These are phyloP conservation scores for Melanostoma mellinum DNA, from an alignment of 2,888 invertebrate genomes.

Conservation along the genomic window DNA sequence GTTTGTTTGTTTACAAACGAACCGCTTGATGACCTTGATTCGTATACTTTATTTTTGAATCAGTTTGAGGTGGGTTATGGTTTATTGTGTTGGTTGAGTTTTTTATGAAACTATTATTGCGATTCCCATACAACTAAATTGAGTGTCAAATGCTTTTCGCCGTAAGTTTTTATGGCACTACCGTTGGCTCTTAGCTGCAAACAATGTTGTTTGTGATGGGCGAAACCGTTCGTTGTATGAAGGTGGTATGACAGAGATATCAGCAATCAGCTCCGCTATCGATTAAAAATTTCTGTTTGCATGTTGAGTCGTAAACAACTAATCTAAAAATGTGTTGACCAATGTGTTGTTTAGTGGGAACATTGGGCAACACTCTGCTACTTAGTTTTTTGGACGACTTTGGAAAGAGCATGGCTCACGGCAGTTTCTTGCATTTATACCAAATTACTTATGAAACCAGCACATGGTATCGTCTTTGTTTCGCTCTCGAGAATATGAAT, in stretches of 20 bases:
- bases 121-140: too few species aligned
- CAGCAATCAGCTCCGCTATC: constrained; percentile 59
- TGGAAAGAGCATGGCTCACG: constrained; percentile 13
- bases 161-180: constrained; percentile 31
- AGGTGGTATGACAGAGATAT: constrained; percentile 55
- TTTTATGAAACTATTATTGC: too few species aligned
- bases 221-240: constrained; percentile 5
- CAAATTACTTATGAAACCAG: constrained; percentile 11
- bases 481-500: constrained; percentile 5
- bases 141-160: not conserved
- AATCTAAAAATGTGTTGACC: constrained; percentile 18
- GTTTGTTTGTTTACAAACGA: too few species aligned
- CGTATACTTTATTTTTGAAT: too few species aligned
- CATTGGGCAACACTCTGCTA: not conserved
- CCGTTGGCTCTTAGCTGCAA: constrained; percentile 47
- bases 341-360: constrained; percentile 4
- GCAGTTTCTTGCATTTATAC: constrained; percentile 5
- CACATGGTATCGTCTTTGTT: constrained; percentile 6
- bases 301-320: constrained; percentile 17
- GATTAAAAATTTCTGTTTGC: constrained; percentile 13
- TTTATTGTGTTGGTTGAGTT: too few species aligned
- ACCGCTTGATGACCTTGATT: too few species aligned
- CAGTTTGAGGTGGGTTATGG: too few species aligned
- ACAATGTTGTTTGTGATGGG: not conserved
- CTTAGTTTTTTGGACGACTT: constrained; percentile 7